Conservation (phyloP, 2,888 invertebrate species). For the Tipula confusa region DNA sequence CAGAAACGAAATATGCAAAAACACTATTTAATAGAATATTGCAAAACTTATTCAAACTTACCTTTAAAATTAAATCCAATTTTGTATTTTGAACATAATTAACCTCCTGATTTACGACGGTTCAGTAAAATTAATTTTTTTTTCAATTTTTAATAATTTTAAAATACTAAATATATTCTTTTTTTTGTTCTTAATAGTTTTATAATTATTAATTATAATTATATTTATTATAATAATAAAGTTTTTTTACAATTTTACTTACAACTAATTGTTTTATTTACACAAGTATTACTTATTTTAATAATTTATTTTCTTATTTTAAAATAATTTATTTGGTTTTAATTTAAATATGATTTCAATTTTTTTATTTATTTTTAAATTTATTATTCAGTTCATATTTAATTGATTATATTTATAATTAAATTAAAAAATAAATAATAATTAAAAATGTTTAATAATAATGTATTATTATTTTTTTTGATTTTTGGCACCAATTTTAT, state of each 20-base stretch:
- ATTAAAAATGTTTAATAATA: not conserved
- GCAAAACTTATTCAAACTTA: no score
- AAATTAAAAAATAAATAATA: not conserved
- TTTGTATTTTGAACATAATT: no score
- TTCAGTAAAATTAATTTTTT: not conserved
- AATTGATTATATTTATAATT: not conserved
- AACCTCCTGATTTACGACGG: no score
- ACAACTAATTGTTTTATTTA: not conserved
- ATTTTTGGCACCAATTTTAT: constrained; percentile 16
- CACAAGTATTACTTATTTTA: not conserved
- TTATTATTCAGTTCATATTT: not conserved
- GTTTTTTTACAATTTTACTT: not conserved
- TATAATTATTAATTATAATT: not conserved
- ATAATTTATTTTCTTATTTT: not conserved
- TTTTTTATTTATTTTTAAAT: not conserved
- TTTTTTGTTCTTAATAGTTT: not conserved
- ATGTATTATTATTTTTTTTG: constrained; percentile 8
- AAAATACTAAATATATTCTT: constrained; percentile 12
- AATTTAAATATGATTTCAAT: not conserved
- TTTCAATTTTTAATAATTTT: constrained; percentile 3
- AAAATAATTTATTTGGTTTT: not conserved
- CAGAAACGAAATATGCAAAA: no score
- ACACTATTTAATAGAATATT: no score
- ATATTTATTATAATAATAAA: not conserved
- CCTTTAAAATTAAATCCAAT: no score